These are phyloP conservation scores for Myocastor coypus DNA, from an alignment of 2,113 vertebrate genomes.

Conservation along the genomic window DNA sequence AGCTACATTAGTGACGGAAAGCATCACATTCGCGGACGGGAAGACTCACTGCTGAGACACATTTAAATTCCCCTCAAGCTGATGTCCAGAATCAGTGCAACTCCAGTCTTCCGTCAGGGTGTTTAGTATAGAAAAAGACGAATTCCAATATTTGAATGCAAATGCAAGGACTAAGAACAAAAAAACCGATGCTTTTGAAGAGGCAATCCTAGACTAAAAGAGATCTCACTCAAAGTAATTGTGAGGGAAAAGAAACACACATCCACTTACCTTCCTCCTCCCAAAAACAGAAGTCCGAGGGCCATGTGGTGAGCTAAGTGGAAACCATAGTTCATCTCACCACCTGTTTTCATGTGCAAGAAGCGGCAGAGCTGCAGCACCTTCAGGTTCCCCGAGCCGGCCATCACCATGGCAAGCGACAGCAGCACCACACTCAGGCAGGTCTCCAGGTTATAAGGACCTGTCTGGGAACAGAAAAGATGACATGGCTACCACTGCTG, in stretches of 20 bases:
- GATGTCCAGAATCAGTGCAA: neutral
- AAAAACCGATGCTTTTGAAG: slow-evolving; percentile 35
- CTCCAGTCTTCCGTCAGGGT: neutral
- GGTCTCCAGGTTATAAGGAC: slow-evolving; percentile 96
- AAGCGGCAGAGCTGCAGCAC: slow-evolving; percentile 97
- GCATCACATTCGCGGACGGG: neutral
- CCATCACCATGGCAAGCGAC: slow-evolving; percentile 97
- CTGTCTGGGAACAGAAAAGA: slow-evolving; percentile 86
- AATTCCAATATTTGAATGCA: neutral
- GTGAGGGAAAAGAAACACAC: neutral
- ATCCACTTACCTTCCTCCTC: slow-evolving; percentile 94
- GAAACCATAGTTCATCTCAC: slow-evolving; percentile 99
- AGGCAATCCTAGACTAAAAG: neutral
- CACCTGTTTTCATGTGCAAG: slow-evolving; percentile 96
- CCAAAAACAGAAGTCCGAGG: slow-evolving; percentile 96
- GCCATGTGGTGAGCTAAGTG: slow-evolving; percentile 99
- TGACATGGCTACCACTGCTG: neutral
- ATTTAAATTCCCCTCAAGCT: neutral
- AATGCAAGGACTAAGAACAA: neutral
- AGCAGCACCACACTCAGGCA: slow-evolving; percentile 96
- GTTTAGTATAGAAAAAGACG: neutral
- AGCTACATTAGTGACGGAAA: neutral
- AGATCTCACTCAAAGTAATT: neutral
- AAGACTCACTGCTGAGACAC: neutral
- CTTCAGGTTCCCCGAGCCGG: slow-evolving; percentile 95